A percentile compares a stretch with the other conserved stretches of the same genome.
phyloP scores from a whole-genome alignment of 2,888 invertebrate species.

The Aleiodes leptofemur region DNA sequence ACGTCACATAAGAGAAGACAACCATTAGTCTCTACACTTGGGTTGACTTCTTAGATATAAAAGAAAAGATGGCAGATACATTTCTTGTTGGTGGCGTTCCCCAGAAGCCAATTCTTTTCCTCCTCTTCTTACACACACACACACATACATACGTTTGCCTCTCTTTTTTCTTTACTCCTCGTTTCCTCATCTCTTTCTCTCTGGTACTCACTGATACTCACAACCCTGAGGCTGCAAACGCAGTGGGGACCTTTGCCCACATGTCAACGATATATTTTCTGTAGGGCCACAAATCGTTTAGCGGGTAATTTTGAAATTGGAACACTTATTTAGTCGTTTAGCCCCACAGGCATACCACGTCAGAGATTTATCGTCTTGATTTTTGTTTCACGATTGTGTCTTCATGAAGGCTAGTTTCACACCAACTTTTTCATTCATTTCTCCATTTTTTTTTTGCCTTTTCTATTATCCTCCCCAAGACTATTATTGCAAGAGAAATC shows the following conservation, averaged over 20 bases:
- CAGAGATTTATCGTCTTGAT: conserved; percentile 49
- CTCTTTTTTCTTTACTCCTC: conserved; percentile 8
- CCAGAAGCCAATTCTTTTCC: conserved; percentile 42
- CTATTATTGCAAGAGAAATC: conserved; percentile 8
- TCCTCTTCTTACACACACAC: conserved; percentile 14
- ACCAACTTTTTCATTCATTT: conserved; percentile 25
- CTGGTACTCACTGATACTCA: conserved; percentile 16
- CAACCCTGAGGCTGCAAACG: conserved; percentile 43
- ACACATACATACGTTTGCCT: too few species aligned
- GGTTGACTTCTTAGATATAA: conserved; percentile 16
- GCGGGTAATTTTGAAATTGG: conserved; percentile 74
- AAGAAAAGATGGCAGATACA: conserved; percentile 30
- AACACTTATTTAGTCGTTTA: conserved; percentile 75
- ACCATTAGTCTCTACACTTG: conserved; percentile 20
- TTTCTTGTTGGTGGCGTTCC: conserved; percentile 34
- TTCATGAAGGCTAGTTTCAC: conserved; percentile 9
- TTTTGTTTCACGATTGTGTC: conserved; percentile 28
- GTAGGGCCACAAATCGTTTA: conserved; percentile 74
- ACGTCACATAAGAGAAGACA: conserved; percentile 9
- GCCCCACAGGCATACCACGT: conserved; percentile 66
- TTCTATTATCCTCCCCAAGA: too few species aligned
- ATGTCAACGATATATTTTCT: conserved; percentile 75
- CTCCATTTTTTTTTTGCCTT: neutral
- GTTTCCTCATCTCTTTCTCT: conserved; percentile 11
- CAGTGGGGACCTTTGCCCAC: conserved; percentile 62